A percentile compares a stretch with the other conserved stretches of the same genome.
These are phyloP conservation scores for Latrodectus hesperus DNA, from an alignment of 2,888 invertebrate species.

Conservation along the genomic window DNA sequence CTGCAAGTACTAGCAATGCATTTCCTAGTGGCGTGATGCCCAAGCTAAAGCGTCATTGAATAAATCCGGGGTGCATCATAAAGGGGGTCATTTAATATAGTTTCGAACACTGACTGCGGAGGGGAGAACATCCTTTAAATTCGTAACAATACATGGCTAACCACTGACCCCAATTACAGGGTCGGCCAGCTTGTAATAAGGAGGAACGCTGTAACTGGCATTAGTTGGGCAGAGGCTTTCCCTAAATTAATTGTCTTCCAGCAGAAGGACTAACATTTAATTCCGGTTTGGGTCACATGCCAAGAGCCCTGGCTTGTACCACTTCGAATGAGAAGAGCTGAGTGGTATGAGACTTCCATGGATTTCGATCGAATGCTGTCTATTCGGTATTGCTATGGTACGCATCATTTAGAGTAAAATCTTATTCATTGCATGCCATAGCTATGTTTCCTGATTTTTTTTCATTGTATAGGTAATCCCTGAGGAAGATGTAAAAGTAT, in stretches of 20 bases:
- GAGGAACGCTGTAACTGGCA: background rate
- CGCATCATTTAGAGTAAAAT: too few species aligned
- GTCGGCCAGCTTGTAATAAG: background rate
- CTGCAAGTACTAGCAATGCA: too few species aligned
- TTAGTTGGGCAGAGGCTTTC: background rate
- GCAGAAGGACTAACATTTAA: background rate
- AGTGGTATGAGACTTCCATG: background rate
- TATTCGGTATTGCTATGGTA: too few species aligned
- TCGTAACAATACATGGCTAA: background rate
- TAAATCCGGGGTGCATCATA: too few species aligned
- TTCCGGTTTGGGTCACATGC: background rate
- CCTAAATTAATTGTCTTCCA: background rate
- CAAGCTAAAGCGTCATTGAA: too few species aligned
- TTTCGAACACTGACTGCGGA: background rate
- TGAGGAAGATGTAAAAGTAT: too few species aligned
- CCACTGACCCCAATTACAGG: background rate
- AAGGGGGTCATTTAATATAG: too few species aligned
- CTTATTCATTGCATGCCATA: too few species aligned
- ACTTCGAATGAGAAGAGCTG: background rate
- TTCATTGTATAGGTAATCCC: too few species aligned
- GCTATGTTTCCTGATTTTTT: too few species aligned
- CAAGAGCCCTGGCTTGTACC: background rate
- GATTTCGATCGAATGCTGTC: background rate
- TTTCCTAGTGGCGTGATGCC: too few species aligned
- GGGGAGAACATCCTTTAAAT: background rate